Evolutionary conservation across 2,888 invertebrate species (phyloP), one percentile per base, ranked within the genome.

Genomic region (Temnothorax unifasciatus): DNA sequence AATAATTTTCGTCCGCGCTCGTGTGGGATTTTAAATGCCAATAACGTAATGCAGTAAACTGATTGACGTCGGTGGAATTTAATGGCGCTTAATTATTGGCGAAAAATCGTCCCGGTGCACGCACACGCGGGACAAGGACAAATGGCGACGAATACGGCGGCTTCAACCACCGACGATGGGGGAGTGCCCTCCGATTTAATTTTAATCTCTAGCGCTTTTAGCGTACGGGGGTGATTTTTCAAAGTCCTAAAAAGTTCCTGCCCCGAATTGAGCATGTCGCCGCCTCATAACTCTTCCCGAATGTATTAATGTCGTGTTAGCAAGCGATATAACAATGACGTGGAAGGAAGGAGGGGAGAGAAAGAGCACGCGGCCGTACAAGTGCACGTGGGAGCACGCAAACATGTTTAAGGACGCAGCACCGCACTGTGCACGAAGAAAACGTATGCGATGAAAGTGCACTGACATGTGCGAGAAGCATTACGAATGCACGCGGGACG

Each of bases 231-330:
- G 91, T 90, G 87, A 93, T 93, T 93, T 92, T 93, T 93, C 93
- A 92, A 92, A 92, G 91, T 90, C 89, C 66, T 68, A 79, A 68
- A 77, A 68, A 68, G 75, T 66, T 71, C 50, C 52, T 68, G 54
- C 38, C 38, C 74, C 69, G 83, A 69, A 61, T 81, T 92, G 89
- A 79, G 89, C 93, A 89, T 93, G 92, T 89, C 91, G 91, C 88
- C 89, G 87, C 82, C 90, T 90, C 93, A 91, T 93, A 92, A 93
- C 90, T 93, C 93, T 91, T 79, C 84, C 83, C 84, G 93, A 88
- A 93, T 93, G 93, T 92, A 92, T 93, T 93, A 93, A 93, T 93
- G 93, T 92, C 93, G 93, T 93, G 93, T 93, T 93, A 93, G 91
- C 93, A 88, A 92, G 93, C 92, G 91, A 93, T 93, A 92, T 92